phyloP scores from a whole-genome alignment of 2,888 invertebrate genomes.

The Noctua comes region DNA sequence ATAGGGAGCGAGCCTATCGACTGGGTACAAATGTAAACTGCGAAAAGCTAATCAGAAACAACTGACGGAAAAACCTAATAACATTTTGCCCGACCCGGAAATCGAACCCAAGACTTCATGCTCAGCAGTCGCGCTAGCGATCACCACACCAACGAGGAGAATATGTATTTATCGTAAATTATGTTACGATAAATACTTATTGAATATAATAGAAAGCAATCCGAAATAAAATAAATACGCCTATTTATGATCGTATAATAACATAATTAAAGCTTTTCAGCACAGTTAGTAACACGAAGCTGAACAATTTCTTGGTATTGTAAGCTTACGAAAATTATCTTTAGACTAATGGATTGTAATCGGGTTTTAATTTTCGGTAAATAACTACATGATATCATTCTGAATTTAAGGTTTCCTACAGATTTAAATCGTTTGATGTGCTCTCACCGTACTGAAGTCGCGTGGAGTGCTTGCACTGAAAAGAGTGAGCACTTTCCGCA shows the following conservation, averaged over 20 bases:
- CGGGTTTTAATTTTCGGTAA: neutral
- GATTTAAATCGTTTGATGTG: neutral
- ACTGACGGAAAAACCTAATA: neutral
- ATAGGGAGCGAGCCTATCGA: neutral
- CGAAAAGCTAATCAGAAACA: neutral
- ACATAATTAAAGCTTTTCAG: neutral
- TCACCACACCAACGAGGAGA: neutral
- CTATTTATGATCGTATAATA: neutral
- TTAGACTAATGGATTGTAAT: neutral
- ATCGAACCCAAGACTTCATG: neutral
- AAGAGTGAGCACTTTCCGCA: neutral
- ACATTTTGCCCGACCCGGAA: neutral
- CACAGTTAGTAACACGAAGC: neutral
- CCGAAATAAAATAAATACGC: neutral
- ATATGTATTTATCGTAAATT: no score
- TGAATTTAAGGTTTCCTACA: neutral
- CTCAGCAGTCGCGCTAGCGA: no score
- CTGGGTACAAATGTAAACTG: neutral
- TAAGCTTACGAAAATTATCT: neutral
- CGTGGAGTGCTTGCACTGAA: neutral
- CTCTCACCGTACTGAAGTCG: neutral
- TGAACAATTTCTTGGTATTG: slow-evolving; percentile 2
- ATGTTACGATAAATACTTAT: neutral
- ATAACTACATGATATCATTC: neutral
- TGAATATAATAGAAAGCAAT: neutral